These are phyloP conservation scores for Pyrocephalus nanus DNA, from an alignment of 2,797 vertebrate genomes.

Conservation along the genomic window DNA sequence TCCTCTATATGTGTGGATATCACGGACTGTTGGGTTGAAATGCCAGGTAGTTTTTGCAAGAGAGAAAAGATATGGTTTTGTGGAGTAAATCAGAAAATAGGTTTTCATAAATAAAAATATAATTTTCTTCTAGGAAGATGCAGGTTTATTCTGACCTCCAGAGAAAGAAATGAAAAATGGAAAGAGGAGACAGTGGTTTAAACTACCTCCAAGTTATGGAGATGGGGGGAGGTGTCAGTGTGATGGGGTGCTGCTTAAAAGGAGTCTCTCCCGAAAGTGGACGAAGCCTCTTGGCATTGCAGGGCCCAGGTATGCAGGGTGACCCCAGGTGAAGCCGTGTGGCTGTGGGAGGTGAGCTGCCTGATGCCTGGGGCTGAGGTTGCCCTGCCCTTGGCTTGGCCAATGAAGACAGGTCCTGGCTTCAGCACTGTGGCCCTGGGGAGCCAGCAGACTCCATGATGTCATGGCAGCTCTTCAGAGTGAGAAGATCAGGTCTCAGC, in stretches of 20 bases:
- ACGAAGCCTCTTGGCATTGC: accelerated
- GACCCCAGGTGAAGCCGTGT: accelerated
- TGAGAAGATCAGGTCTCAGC: neutral
- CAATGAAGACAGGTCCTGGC: neutral
- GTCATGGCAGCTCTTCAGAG: neutral
- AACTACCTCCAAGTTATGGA: neutral
- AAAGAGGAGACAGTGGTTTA: neutral
- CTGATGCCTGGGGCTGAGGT: neutral
- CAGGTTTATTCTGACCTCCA: neutral
- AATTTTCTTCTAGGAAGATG: neutral
- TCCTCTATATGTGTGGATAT: neutral
- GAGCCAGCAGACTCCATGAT: neutral
- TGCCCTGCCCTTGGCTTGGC: neutral
- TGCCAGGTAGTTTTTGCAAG: neutral
- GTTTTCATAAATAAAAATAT: neutral
- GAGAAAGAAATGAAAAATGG: neutral
- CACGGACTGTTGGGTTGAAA: neutral
- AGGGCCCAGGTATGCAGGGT: accelerated
- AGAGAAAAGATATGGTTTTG: neutral
- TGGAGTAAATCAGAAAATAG: neutral
- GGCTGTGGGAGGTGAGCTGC: neutral
- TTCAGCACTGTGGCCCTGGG: accelerated
- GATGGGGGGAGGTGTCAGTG: accelerated
- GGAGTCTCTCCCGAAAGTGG: neutral
- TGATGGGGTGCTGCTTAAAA: neutral